Conservation (phyloP, 92 coral and sea anemone species). For the Ricordea florida region DNA sequence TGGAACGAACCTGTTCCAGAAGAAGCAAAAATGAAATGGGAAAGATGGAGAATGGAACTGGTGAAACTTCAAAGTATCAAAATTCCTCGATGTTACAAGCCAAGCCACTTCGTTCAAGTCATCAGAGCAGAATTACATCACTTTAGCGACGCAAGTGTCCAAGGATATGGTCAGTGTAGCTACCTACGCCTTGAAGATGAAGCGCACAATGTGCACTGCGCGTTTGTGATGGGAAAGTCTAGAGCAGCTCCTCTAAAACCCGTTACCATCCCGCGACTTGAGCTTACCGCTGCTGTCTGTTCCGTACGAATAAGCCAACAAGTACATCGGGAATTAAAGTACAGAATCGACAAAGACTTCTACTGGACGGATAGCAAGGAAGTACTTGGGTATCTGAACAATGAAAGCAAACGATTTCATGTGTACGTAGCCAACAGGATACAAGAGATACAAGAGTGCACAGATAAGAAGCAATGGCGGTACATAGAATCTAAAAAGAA, state of each 20-base stretch:
- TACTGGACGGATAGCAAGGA: no score
- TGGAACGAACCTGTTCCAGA: slow-evolving; percentile 67
- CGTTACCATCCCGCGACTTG: background rate
- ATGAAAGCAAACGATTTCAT: background rate
- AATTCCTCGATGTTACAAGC: slow-evolving; percentile 39
- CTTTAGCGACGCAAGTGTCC: slow-evolving; percentile 30
- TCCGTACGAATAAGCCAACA: background rate
- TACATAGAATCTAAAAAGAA: background rate
- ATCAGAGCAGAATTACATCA: slow-evolving; percentile 26
- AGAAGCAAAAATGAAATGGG: slow-evolving; percentile 37
- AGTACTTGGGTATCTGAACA: background rate
- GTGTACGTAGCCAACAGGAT: background rate
- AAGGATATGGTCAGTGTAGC: no score
- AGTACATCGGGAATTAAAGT: background rate
- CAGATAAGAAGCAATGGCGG: background rate
- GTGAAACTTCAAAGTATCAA: background rate
- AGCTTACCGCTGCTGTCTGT: background rate
- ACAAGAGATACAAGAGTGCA: background rate
- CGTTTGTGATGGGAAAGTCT: background rate
- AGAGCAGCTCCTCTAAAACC: background rate
- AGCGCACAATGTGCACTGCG: background rate
- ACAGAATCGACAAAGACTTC: background rate
- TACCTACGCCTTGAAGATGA: background rate
- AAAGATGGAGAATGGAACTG: slow-evolving; percentile 36
- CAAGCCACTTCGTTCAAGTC: slow-evolving; percentile 19